Evolutionary conservation across 2,888 invertebrate species (phyloP).

Genomic region (Apotomis capreana): DNA sequence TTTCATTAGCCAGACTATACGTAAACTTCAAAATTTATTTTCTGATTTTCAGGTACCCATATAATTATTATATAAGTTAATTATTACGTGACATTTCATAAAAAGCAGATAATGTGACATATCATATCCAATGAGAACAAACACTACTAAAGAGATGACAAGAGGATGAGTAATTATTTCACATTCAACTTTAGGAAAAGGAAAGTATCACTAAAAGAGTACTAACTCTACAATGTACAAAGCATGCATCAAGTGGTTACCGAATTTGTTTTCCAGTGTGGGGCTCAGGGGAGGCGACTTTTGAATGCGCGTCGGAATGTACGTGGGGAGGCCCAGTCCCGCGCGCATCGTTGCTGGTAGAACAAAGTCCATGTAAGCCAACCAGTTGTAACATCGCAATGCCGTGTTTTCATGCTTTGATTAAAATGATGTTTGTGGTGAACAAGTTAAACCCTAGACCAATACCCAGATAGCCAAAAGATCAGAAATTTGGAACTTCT

Average conservation of each 20-base stretch:
- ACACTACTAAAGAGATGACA: too few relatives aligned
- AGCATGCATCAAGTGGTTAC: conserved; percentile 55
- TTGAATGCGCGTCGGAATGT: conserved; percentile 77
- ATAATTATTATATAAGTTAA: too few relatives aligned
- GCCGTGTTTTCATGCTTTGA: not conserved
- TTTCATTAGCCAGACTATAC: too few relatives aligned
- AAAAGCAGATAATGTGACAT: too few relatives aligned
- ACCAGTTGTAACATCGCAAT: conserved; percentile 5
- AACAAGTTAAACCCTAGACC: conserved; percentile 8
- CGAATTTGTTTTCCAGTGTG: conserved; percentile 72
- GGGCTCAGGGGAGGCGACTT: conserved; percentile 73
- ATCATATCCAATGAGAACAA: too few relatives aligned
- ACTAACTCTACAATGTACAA: conserved; percentile 12
- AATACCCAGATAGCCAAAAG: not conserved
- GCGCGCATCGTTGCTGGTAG: conserved; percentile 44
- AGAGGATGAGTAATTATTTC: too few relatives aligned
- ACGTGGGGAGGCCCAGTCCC: conserved; percentile 60
- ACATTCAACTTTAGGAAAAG: not conserved
- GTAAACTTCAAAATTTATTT: too few relatives aligned
- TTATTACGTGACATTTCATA: too few relatives aligned
- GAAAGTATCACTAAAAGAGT: conserved; percentile 1
- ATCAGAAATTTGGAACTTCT: too few relatives aligned
- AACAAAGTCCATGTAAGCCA: conserved; percentile 17
- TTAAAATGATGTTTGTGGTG: conserved; percentile 6
- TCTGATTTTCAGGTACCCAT: too few relatives aligned